Percentiles rank a stretch among this genome's conserved stretches.
phyloP scores from a whole-genome alignment of 2,113 vertebrate species.

The Motacilla alba region DNA sequence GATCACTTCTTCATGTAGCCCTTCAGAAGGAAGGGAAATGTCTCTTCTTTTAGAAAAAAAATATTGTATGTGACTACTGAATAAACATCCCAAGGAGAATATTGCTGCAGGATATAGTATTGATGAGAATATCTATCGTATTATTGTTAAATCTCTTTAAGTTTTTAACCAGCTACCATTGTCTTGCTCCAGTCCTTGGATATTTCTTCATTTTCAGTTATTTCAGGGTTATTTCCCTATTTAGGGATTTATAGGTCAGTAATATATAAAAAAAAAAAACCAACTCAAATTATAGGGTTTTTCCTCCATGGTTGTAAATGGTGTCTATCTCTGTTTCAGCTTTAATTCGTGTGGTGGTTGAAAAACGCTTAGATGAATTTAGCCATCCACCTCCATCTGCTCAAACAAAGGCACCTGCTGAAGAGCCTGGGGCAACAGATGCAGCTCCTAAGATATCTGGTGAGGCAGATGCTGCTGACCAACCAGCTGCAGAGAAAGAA shows the following conservation, averaged over 20 bases:
- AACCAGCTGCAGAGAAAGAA: background rate
- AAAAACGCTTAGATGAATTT: conserved; percentile 63
- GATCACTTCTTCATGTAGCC: background rate
- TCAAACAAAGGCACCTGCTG: background rate
- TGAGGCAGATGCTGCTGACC: background rate
- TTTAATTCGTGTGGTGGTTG: conserved; percentile 79
- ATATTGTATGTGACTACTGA: background rate
- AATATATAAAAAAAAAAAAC: background rate
- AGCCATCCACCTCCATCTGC: background rate
- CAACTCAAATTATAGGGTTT: background rate
- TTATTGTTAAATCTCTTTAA: background rate
- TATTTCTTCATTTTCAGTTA: background rate
- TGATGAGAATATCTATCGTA: background rate
- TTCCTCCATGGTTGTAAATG: background rate
- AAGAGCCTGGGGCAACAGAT: background rate
- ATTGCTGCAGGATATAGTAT: background rate
- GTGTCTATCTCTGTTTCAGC: conserved; percentile 69
- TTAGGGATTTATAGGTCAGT: background rate
- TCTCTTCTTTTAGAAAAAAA: background rate
- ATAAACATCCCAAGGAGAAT: background rate
- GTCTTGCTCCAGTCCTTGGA: background rate
- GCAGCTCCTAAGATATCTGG: background rate
- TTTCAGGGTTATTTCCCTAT: background rate
- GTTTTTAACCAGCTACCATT: background rate
- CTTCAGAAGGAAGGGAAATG: background rate